Conservation (phyloP, 2,113 vertebrate genomes). For the Seriola rivoliana region DNA sequence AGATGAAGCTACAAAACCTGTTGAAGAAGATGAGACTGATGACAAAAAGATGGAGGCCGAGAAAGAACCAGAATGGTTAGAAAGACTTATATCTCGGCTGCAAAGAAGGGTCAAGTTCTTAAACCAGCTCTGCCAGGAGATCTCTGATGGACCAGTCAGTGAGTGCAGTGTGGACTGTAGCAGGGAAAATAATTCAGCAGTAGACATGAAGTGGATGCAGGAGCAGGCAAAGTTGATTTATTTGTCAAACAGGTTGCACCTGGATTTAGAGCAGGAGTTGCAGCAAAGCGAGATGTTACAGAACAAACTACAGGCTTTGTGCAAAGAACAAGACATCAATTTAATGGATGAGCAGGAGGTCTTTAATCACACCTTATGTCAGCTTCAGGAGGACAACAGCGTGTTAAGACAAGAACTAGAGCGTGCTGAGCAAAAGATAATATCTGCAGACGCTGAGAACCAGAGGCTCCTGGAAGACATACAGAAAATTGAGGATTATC, state of each 20-base stretch:
- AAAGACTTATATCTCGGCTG: constrained; percentile 86
- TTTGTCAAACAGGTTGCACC: constrained; percentile 83
- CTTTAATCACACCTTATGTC: constrained; percentile 81
- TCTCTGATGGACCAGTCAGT: constrained; percentile 65
- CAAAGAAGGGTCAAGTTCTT: constrained; percentile 86
- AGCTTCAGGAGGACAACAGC: constrained; percentile 86
- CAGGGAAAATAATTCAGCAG: constrained; percentile 39
- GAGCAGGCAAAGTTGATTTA: constrained; percentile 91
- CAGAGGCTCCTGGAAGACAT: constrained; percentile 84
- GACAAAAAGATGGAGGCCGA: constrained; percentile 67
- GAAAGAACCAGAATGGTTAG: constrained; percentile 76
- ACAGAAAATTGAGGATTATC: constrained; percentile 83
- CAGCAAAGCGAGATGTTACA: constrained; percentile 76
- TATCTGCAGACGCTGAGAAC: constrained; percentile 77
- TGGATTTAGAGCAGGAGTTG: constrained; percentile 85
- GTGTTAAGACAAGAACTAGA: constrained; percentile 84
- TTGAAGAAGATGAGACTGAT: constrained; percentile 1
- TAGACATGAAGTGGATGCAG: constrained; percentile 85
- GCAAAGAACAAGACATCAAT: constrained; percentile 81
- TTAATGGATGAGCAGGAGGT: constrained; percentile 85
- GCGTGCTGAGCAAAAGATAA: constrained; percentile 81
- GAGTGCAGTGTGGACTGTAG: constrained; percentile 47
- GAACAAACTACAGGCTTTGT: constrained; percentile 74
- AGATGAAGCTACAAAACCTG: constrained; percentile 17
- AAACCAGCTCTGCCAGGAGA: constrained; percentile 84